A percentile compares a stretch with the other conserved stretches of the same genome.
Conservation (phyloP, 2,797 vertebrate species). For the Channa striata region DNA sequence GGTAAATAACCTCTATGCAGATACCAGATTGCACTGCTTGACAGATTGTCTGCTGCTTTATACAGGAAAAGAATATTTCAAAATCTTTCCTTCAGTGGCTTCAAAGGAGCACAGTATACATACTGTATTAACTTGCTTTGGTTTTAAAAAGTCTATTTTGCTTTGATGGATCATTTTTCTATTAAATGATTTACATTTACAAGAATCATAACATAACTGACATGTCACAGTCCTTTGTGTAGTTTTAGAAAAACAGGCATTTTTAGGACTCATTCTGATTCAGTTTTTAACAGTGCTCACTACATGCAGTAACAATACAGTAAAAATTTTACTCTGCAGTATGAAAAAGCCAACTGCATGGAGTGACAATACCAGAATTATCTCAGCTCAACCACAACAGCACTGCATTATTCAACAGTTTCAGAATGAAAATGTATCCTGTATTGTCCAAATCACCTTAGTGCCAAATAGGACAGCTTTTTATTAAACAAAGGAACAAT, state of each 20-base stretch:
- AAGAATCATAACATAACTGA: conserved; percentile 38
- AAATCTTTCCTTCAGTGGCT: conserved; percentile 46
- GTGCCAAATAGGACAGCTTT: conserved; percentile 8
- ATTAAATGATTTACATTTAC: conserved; percentile 37
- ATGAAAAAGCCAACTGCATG: conserved; percentile 42
- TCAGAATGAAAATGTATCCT: conserved; percentile 30
- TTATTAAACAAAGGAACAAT: conserved; percentile 10
- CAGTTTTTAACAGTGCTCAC: conserved; percentile 35
- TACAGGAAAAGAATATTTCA: conserved; percentile 50
- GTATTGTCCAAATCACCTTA: conserved; percentile 25
- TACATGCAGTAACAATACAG: conserved; percentile 21
- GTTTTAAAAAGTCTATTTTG: conserved; percentile 45
- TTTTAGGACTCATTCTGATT: conserved; percentile 33
- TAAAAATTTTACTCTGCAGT: conserved; percentile 20
- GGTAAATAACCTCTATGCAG: conserved; percentile 51
- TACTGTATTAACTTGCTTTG: conserved; percentile 17
- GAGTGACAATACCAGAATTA: conserved; percentile 50
- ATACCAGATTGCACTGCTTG: conserved; percentile 46
- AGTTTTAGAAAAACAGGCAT: neutral
- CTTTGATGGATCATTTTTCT: conserved; percentile 47
- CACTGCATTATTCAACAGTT: conserved; percentile 50
- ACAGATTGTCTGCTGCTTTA: conserved; percentile 27
- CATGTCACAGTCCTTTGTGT: neutral
- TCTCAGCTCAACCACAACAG: conserved; percentile 44
- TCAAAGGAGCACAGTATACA: conserved; percentile 31